Percentiles rank a stretch among this genome's conserved stretches.
Conservation (phyloP, 2,888 invertebrate species). For the Ommatoiulus sabulosus region DNA sequence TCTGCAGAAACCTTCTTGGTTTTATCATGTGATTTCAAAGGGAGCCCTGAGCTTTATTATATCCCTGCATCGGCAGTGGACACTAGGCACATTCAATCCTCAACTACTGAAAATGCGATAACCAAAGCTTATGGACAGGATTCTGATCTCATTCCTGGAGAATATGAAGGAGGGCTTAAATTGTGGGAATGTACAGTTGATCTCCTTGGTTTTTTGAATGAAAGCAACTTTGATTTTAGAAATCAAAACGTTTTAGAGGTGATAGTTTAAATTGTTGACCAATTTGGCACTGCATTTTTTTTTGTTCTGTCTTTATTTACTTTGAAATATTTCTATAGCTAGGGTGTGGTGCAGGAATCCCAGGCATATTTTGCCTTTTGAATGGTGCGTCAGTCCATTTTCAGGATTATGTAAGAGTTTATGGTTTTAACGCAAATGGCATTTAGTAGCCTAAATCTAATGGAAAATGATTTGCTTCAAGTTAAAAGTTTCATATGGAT, state of each 20-base stretch:
- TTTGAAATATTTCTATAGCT: conserved; percentile 69
- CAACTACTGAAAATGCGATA: not conserved
- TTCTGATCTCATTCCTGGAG: conserved; percentile 78
- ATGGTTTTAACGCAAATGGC: not conserved
- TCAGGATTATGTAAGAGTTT: conserved; percentile 89
- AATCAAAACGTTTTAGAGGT: conserved; percentile 78
- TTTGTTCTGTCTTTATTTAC: conserved; percentile 55
- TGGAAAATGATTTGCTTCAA: not conserved
- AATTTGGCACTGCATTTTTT: not conserved
- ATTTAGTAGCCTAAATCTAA: conserved; percentile 64
- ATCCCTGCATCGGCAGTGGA: conserved; percentile 5
- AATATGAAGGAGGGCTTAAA: conserved; percentile 93
- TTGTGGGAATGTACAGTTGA: conserved; percentile 96
- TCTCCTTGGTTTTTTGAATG: conserved; percentile 75
- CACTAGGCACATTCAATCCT: not conserved
- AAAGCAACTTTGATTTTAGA: conserved; percentile 61
- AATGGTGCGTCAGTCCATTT: conserved; percentile 81
- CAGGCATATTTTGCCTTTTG: conserved; percentile 82
- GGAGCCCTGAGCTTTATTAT: not conserved
- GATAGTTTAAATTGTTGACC: conserved; percentile 54
- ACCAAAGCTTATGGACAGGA: not conserved
- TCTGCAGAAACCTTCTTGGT: not conserved
- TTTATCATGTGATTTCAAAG: not conserved
- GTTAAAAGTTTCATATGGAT: not conserved
- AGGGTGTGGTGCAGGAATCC: conserved; percentile 91